Evolutionary conservation across 37 sponge, comb jelly and placozoan species (phyloP).

Genomic region (Halichondria panicea): DNA sequence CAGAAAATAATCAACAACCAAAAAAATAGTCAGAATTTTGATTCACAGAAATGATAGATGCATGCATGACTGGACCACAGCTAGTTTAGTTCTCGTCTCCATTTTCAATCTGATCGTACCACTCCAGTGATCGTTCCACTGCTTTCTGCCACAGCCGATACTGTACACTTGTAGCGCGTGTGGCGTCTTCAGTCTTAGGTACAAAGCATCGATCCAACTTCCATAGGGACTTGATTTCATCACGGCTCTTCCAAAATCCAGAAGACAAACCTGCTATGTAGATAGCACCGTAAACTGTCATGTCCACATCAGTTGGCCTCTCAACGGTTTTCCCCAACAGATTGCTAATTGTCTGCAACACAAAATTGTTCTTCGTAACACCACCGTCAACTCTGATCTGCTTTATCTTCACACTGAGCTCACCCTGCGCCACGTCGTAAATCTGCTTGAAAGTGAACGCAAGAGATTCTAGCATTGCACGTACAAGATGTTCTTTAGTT

Average conservation of each 20-base stretch:
- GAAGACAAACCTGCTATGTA: conserved; percentile 79
- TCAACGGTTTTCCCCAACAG: conserved; percentile 44
- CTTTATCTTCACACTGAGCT: conserved; percentile 27
- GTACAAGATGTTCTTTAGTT: conserved; percentile 55
- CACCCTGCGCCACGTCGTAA: conserved; percentile 28
- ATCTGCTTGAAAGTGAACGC: conserved; percentile 73
- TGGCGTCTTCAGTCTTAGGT: not conserved
- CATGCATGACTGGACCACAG: too few species aligned
- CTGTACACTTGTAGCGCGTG: not conserved
- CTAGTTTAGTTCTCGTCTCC: too few species aligned
- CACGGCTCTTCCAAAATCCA: conserved; percentile 70
- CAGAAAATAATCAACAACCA: too few species aligned
- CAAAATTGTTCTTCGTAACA: conserved; percentile 67
- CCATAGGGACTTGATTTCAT: conserved; percentile 54
- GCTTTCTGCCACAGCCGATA: conserved; percentile 59
- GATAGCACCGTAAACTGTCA: conserved; percentile 79
- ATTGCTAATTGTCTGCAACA: conserved; percentile 57
- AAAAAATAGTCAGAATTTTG: too few species aligned
- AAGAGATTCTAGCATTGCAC: conserved; percentile 86
- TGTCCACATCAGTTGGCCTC: conserved; percentile 59
- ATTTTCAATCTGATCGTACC: conserved; percentile 40
- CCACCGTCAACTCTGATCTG: conserved; percentile 79
- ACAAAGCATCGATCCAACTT: conserved; percentile 21
- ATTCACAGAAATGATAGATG: too few species aligned
- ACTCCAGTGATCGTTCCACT: conserved; percentile 51